Base-by-base conservation (phyloP, 2,888 invertebrate genomes). In the Achlya flavicornis region DNA sequence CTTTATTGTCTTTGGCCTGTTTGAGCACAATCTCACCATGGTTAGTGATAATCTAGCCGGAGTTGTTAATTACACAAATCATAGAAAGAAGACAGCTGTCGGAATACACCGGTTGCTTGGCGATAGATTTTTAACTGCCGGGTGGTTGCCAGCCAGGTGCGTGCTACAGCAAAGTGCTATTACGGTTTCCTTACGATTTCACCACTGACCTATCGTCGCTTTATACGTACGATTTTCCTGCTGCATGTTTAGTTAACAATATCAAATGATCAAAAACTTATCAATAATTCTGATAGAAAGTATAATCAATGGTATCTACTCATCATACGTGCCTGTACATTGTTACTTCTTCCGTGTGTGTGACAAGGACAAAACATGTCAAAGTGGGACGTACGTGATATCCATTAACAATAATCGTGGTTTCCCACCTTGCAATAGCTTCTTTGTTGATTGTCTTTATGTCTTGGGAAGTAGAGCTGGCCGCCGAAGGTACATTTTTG, bases 371-470 rank as follows among this genome's bases (percentile, higher is more conserved):
- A 64, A 57, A 16, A 35, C 19, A 16, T 61, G n/a, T 43, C 59
- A 26, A 79, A 75, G 69, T 77, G 60, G 79, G 68, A 63, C 74
- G 53, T 14, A 74, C 76, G 78, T 79, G 78, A 73, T 64, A 38
- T 65, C 64, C 69, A 79, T 75, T 66, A 65, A 53, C 53, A 53
- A n/a, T 46, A 46, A 19, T 8, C 19, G 53, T 53, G 53, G 53
- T 16, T 53, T 53, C 19, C 19, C 48, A 48, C 0, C 41, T 53
- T 19, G 53, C 19, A 53, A 19, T 19, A 53, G n/a, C 53, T 53
- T 53, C 53, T 53, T 53, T 53, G 53, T 53, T 48, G 16, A 48
- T 19, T 46, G 46, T 19, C 53, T 53, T 53, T 53, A 53, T 48
- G 19, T 19, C 53, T 16, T 53, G 53, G 19, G 53, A 53, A 53